Base-by-base conservation (phyloP, 2,797 vertebrate species). In the Pantherophis alleghaniensis region DNA sequence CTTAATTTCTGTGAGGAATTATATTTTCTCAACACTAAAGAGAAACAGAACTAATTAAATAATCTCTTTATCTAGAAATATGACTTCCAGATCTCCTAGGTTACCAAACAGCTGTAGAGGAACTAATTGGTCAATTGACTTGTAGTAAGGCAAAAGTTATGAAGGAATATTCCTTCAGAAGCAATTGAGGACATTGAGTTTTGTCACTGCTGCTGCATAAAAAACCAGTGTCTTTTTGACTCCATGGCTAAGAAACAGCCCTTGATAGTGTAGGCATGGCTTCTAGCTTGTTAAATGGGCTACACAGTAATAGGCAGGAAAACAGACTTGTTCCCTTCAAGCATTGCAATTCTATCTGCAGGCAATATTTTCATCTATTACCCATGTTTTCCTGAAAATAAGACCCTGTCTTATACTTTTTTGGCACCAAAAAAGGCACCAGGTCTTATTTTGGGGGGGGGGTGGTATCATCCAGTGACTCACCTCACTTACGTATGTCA, bases 51-150 rank as follows among this genome's bases (percentile, higher is more conserved):
- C 79, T 24, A 56, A 87, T 90, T 87, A 22, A 92, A 57, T 66
- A 87, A 56, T 7, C 59, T 87, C 89, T 61, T 91, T 94, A 2
- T 55, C 74, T 89, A 6, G 94, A 87, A 93, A 53, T 20, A 1
- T 87, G 92, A 91, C 60, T 92, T 96, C 69, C 90, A 24, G 5
- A 95, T 97, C 96, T 96, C 97, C 96, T 95, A 95, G 96, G 96
- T 93, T 95, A 97, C 96, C 87, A 88, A 89, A 87, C 42, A 83
- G 92, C 92, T 92, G 92, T 57, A 42, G 18, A 91, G 94, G 83
- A 95, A 94, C 92, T 96, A 96, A 96, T 94, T 96, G 87, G 94
- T 92, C 90, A 69, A 92, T 26, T 63, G 9, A 53, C 51, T 53
- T 53, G 51, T 53, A 53, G 9, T 10, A 69, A 94, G 20, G 1